A percentile compares a stretch with the other conserved stretches of the same genome.
These are phyloP conservation scores for Drosophila sordidapex DNA, from an alignment of 2,888 invertebrate genomes.

Conservation along the genomic window DNA sequence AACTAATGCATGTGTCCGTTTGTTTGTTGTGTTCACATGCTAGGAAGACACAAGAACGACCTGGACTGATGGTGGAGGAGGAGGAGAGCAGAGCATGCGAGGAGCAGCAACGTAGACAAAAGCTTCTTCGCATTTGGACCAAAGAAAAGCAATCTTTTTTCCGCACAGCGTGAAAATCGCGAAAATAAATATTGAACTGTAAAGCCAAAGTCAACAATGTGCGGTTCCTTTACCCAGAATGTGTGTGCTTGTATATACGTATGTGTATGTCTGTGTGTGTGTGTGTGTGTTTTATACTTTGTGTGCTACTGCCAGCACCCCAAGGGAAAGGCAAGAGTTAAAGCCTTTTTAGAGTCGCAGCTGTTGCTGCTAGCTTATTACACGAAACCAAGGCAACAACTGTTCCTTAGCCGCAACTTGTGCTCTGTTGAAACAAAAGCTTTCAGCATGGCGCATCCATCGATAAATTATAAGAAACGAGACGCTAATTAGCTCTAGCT, in stretches of 20 bases:
- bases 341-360: conserved; percentile 51
- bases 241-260: conserved; percentile 19
- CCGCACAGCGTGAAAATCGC: conserved; percentile 78
- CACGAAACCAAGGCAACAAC: conserved; percentile 34
- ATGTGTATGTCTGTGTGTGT: conserved; percentile 2
- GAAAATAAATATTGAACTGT: conserved; percentile 83
- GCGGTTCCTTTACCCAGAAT: conserved; percentile 39
- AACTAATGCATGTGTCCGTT: conserved; percentile 79
- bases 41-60: conserved; percentile 31
- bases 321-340: conserved; percentile 37
- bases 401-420: conserved; percentile 32
- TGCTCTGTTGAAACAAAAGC: conserved; percentile 49
- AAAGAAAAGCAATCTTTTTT: conserved; percentile 66
- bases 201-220: conserved; percentile 80
- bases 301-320: conserved; percentile 3
- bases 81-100: conserved; percentile 2
- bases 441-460: conserved; percentile 39
- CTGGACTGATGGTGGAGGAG: not conserved
- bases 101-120: conserved; percentile 41
- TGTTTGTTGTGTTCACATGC: conserved; percentile 75
- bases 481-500: conserved; percentile 45
- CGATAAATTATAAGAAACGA: conserved; percentile 54
- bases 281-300: conserved; percentile 11
- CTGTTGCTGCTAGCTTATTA: conserved; percentile 48
- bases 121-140: conserved; percentile 30